These are phyloP conservation scores for Amblyjoppa fuscipennis DNA, from an alignment of 2,888 invertebrate species.

Conservation along the genomic window DNA sequence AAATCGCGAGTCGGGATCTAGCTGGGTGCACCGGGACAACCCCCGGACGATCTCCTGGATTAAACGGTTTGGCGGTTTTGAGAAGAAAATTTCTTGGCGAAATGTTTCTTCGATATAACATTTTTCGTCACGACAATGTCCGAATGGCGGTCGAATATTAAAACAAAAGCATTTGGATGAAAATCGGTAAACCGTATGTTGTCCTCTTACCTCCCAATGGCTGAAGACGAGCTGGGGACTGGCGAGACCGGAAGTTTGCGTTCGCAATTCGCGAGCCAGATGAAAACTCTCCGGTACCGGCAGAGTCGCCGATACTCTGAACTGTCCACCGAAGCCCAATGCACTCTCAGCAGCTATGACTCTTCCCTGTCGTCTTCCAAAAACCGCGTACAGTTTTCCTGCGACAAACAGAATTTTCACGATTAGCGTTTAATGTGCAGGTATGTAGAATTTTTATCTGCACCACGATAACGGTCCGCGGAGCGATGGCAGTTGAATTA, in stretches of 20 bases:
- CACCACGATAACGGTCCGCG: not conserved
- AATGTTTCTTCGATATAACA: not conserved
- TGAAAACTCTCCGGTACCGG: constrained; percentile 99
- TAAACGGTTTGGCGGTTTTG: too few relatives aligned
- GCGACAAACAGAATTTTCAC: constrained; percentile 78
- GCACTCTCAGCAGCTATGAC: constrained; percentile 96
- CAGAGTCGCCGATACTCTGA: constrained; percentile 94
- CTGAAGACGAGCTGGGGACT: constrained; percentile 98
- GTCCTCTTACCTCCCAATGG: constrained; percentile 96
- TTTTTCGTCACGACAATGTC: not conserved
- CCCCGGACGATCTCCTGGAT: constrained; percentile 43
- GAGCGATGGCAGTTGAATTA: not conserved
- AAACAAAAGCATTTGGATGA: not conserved
- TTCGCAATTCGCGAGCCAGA: constrained; percentile 97
- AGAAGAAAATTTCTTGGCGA: not conserved
- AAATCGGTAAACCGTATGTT: not conserved
- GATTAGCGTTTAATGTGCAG: not conserved
- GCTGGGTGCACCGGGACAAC: not conserved
- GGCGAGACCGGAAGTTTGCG: constrained; percentile 98
- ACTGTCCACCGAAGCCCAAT: constrained; percentile 94
- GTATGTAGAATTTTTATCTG: not conserved
- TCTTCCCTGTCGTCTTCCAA: constrained; percentile 94
- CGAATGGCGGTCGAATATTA: too few relatives aligned
- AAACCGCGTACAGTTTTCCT: constrained; percentile 96
- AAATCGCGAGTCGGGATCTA: constrained; percentile 25